These are phyloP conservation scores for Dromiciops gliroides DNA, from an alignment of 2,113 vertebrate species.

Conservation along the genomic window DNA sequence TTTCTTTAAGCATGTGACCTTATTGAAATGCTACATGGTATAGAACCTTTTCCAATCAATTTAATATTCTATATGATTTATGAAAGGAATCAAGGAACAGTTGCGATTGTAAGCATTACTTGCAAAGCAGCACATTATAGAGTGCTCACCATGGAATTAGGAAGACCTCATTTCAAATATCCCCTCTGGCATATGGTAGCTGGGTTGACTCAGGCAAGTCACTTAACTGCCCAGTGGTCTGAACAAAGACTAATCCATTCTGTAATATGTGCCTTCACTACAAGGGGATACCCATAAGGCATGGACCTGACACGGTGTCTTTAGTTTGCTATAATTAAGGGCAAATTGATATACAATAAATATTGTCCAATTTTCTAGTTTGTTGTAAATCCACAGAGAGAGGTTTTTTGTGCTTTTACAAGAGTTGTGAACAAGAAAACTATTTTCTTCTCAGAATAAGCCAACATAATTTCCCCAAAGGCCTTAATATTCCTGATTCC, in stretches of 20 bases:
- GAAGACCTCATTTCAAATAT: not conserved
- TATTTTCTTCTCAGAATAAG: not conserved
- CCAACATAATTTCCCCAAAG: not conserved
- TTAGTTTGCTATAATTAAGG: not conserved
- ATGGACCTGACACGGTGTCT: not conserved
- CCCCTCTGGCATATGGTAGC: not conserved
- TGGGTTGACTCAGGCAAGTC: not conserved
- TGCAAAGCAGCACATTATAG: not conserved
- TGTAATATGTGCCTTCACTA: not conserved
- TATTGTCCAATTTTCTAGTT: conserved; percentile 9
- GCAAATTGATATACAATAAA: not conserved
- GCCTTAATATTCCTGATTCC: not conserved
- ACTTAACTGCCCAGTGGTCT: not conserved
- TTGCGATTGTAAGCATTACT: not conserved
- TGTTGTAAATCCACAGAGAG: conserved; percentile 4
- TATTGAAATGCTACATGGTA: not conserved
- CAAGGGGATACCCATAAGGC: not conserved
- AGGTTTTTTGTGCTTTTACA: not conserved
- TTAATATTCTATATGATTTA: conserved; percentile 41
- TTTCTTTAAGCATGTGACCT: conserved; percentile 27
- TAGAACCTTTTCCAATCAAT: not conserved
- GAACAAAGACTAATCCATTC: not conserved
- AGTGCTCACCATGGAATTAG: not conserved
- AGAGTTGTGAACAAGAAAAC: not conserved
- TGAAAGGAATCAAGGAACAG: not conserved